Conservation (phyloP, 2,113 vertebrate genomes). For the Colinus virginianus region DNA sequence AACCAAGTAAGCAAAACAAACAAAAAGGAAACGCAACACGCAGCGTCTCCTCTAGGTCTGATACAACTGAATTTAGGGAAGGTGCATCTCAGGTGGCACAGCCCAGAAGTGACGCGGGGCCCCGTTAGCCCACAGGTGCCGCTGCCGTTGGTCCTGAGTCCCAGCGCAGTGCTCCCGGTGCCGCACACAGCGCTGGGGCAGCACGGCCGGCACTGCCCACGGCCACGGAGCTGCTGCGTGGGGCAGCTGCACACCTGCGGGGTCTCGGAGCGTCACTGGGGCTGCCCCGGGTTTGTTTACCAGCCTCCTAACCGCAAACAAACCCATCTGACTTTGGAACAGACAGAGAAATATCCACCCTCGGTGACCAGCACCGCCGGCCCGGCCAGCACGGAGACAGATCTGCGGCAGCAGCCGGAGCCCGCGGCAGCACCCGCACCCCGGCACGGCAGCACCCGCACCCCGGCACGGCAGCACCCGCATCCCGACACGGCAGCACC, state of each 20-base stretch:
- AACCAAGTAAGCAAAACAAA: too few relatives aligned
- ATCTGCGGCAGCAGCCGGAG: too few relatives aligned
- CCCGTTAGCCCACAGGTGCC: not conserved
- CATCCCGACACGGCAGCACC: too few relatives aligned
- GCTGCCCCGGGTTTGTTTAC: not conserved
- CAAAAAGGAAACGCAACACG: not conserved
- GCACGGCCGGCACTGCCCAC: rapidly evolving
- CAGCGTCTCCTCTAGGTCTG: not conserved
- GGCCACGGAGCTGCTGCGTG: not conserved
- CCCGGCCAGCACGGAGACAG: not conserved
- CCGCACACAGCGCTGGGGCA: not conserved
- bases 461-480: not conserved
- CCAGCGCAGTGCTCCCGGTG: not conserved
- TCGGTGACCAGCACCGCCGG: not conserved
- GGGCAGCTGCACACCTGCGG: not conserved
- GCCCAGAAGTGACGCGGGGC: not conserved
- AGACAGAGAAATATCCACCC: rapidly evolving
- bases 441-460: not conserved
- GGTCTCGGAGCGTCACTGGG: not conserved
- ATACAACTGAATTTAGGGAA: not conserved
- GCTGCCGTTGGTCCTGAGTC: not conserved
- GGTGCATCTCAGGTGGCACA: not conserved
- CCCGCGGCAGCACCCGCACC: too few relatives aligned
- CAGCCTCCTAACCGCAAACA: not conserved
- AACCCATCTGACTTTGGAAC: not conserved